Evolutionary conservation across 2,797 vertebrate genomes (phyloP), one percentile per base, ranked within the genome.

Genomic region (Pitangus sulphuratus): DNA sequence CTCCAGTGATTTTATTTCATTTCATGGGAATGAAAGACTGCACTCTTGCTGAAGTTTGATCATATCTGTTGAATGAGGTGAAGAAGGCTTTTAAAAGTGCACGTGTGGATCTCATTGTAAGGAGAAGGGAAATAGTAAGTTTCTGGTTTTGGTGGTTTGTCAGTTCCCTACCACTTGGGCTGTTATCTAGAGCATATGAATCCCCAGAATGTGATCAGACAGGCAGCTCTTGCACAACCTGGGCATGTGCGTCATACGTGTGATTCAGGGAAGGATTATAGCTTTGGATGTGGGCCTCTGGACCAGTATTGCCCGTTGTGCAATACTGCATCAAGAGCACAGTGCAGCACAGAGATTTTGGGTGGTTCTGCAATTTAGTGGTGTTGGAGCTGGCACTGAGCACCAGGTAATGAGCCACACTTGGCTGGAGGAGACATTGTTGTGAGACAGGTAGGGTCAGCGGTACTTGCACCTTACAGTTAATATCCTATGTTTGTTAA

Each of bases 201-300:
- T 33, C 5, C 13, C 37, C 35, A 44, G 51, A 54, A 42, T 0
- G 0, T 3, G 5, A 11, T 42, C n/a, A 75, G 48, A 19, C 31
- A 17, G 45, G 54, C 7, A 8, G 24, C 24, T 91, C 21, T 53
- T 69, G 24, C 64, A 3, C 1, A 4, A n/a, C 45, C 15, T 11
- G 4, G 5, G 7, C 15, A 4, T 31, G 47, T 47, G 18, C 26
- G 2, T 57, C 35, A 0, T 33, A 1, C 12, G 2, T 12, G 2
- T 48, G 40, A 30, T 72, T 78, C 20, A 37, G 15, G 66, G 37
- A 17, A 40, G 31, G 45, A 21, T 64, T 58, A 6, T 20, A 48
- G 26, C 51, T 85, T 47, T 84, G 68, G 18, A 5, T 37, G 10
- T 45, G 14, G 4, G 26, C 37, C n/a, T 90, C 44, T 64, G 65